A percentile compares a stretch with the other conserved stretches of the same genome.
These are phyloP conservation scores for Propithecus deckenii DNA, from an alignment of 2,797 vertebrate species.

Conservation along the genomic window DNA sequence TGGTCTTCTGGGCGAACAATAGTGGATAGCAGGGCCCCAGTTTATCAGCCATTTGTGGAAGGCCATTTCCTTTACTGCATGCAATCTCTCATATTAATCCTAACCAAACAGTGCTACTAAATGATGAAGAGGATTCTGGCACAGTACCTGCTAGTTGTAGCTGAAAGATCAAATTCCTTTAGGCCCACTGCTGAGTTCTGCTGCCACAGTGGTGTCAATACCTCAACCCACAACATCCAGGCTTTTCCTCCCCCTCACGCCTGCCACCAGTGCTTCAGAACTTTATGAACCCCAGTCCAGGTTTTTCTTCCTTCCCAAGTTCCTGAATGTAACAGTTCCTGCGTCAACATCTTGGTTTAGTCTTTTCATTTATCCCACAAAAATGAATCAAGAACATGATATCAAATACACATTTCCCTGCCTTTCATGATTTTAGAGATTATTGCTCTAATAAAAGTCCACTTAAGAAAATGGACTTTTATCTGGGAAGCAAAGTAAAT, in stretches of 20 bases:
- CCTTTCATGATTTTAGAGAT: constrained; percentile 8
- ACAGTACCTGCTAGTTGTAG: neutral
- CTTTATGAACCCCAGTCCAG: neutral
- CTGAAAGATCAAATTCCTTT: neutral
- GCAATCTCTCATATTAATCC: neutral
- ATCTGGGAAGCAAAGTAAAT: neutral
- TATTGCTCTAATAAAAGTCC: neutral
- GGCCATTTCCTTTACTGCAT: neutral
- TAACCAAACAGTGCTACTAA: neutral
- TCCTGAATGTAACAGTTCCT: neutral
- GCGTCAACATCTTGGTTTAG: neutral
- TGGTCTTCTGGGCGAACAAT: neutral
- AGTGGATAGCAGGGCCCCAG: neutral
- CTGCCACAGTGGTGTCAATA: neutral
- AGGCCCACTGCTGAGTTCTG: neutral
- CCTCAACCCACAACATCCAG: neutral
- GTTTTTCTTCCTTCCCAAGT: neutral
- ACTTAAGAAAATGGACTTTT: neutral
- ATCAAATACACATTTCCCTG: neutral
- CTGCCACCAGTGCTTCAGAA: neutral
- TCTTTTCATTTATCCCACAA: neutral
- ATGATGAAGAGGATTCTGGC: neutral
- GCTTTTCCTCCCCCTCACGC: neutral
- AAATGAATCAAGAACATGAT: neutral
- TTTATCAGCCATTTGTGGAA: neutral